Base-by-base conservation (phyloP, 2,888 invertebrate genomes). In the Hymenopus coronatus region DNA sequence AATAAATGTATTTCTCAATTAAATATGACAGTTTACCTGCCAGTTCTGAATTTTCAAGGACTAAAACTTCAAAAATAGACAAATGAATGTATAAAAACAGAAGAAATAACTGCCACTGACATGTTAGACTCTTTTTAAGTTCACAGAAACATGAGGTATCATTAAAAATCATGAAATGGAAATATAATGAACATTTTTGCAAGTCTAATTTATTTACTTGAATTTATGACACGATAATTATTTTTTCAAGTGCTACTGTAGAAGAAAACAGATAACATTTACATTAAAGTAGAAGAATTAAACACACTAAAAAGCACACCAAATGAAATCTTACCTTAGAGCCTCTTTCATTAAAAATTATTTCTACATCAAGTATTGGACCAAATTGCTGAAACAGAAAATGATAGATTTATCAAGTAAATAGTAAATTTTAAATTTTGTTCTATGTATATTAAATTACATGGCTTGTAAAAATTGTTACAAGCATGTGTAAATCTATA, bases 321-420 rank as follows among this genome's bases (percentile, higher is more conserved):
- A 70, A 70, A 70, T 70, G 25, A 81, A 90, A 83, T 90, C 98
- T 97, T 97, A 99, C 99, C 98, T 99, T 99, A 92, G 99, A 99
- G 94, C 99, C 99, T 92, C 99, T 96, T 95, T 99, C 99, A 95
- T 99, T 99, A 96, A 99, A 99, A 94, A 99, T 99, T 93, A 99
- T 99, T 96, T 99, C 99, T 94, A 99, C 99, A 95, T 99, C 99
- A 94, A 99, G 96, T 94, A 99, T 99, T 93, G 97, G 97, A 93
- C 99, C 99, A 95, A 98, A 99, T 97, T 99, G 98, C 98, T 99
- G 96, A 93, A 96, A 96, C 93, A 93, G 92, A 94, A 94, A 94
- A 94, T n/a, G n/a, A n/a, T n/a, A n/a, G n/a, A n/a, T n/a, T n/a
- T n/a, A n/a, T n/a, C n/a, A n/a, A n/a, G n/a, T n/a, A n/a, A n/a